Evolutionary conservation across 2,797 vertebrate species (phyloP).

Genomic region (Enteromius afrohamiltoni): DNA sequence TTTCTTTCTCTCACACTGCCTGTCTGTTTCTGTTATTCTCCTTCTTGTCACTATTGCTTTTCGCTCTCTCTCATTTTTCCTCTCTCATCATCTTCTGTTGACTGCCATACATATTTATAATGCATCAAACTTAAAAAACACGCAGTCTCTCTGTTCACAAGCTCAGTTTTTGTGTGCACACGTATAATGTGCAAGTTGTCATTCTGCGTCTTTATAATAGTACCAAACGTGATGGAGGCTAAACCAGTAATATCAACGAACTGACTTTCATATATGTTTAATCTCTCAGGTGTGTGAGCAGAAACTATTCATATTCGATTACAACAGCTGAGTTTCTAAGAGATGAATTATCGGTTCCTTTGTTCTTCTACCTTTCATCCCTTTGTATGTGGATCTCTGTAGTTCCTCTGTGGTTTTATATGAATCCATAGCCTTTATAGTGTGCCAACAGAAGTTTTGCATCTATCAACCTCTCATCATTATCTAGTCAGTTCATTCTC

Average conservation of each 20-base stretch:
- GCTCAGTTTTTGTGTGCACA: not conserved
- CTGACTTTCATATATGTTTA: not conserved
- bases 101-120: slow-evolving; percentile 56
- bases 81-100: slow-evolving; percentile 50
- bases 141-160: not conserved
- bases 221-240: not conserved
- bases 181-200: not conserved
- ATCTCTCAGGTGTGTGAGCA: not conserved
- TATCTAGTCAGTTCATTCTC: too few relatives aligned
- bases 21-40: slow-evolving; percentile 17
- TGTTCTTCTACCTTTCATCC: slow-evolving; percentile 27
- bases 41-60: slow-evolving; percentile 22
- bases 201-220: not conserved
- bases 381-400: not conserved
- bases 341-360: slow-evolving; percentile 15
- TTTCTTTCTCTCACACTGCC: slow-evolving; percentile 2
- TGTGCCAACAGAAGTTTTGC: not conserved
- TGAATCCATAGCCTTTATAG: slow-evolving; percentile 15
- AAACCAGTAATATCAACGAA: not conserved
- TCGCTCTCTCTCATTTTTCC: slow-evolving; percentile 33
- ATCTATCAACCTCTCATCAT: not conserved
- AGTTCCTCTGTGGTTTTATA: slow-evolving; percentile 1
- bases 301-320: slow-evolving; percentile 26
- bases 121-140: slow-evolving; percentile 46
- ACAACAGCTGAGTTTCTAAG: slow-evolving; percentile 18